These are phyloP conservation scores for Lontra canadensis DNA, from an alignment of 2,113 vertebrate genomes.

Conservation along the genomic window DNA sequence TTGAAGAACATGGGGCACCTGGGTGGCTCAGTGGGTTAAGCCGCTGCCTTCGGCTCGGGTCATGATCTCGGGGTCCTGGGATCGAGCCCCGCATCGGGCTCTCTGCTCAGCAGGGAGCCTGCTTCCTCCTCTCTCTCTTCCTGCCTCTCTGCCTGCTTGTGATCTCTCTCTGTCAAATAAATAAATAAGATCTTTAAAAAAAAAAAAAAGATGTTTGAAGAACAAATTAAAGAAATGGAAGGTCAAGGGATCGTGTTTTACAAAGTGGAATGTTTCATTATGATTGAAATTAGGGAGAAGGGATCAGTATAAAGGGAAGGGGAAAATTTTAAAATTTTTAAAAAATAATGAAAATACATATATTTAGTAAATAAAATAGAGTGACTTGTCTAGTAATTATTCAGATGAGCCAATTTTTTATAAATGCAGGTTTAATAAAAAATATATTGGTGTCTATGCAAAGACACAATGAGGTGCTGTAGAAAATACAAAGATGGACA, in stretches of 20 bases:
- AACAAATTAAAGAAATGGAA: neutral
- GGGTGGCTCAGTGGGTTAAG: no score
- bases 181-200: no score
- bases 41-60: no score
- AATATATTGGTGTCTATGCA: neutral
- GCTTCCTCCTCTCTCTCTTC: no score
- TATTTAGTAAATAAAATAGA: neutral
- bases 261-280: neutral
- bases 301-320: neutral
- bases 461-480: neutral
- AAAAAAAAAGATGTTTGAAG: neutral
- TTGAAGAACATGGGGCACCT: slow-evolving; percentile 45
- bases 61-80: no score
- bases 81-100: no score
- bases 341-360: neutral
- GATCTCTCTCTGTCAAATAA: no score
- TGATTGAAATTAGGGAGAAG: neutral
- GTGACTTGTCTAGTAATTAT: neutral
- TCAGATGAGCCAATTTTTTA: neutral
- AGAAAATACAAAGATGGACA: neutral
- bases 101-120: no score
- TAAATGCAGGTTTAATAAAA: neutral
- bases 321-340: no score
- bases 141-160: no score
- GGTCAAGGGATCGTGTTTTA: neutral